Conservation (phyloP, 2,113 vertebrate genomes). For the Eublepharis macularius region DNA sequence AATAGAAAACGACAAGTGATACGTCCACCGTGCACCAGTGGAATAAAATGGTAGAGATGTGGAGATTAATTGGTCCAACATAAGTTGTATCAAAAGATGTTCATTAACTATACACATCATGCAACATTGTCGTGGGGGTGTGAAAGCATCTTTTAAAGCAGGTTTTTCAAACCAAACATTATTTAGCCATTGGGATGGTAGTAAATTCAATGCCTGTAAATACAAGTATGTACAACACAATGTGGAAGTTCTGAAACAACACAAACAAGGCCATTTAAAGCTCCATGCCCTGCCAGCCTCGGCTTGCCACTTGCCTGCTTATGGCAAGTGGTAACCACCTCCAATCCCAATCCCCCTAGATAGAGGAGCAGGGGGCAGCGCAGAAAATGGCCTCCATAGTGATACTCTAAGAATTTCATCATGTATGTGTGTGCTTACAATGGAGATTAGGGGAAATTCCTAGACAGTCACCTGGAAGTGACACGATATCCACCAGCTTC, state of each 20-base stretch:
- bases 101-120: slow-evolving; percentile 62
- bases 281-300: neutral
- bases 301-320: too few species aligned
- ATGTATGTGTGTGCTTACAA: too few species aligned
- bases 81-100: slow-evolving; percentile 68
- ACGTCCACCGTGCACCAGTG: slow-evolving; percentile 66
- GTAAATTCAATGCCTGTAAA: neutral
- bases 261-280: neutral
- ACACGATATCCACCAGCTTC: too few species aligned
- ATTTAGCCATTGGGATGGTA: neutral
- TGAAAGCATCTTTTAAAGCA: slow-evolving; percentile 29
- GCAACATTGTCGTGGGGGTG: neutral
- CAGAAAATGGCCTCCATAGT: too few species aligned
- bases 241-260: neutral
- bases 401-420: too few species aligned
- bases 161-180: slow-evolving; percentile 12
- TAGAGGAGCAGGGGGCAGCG: too few species aligned
- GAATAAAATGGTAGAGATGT: slow-evolving; percentile 66
- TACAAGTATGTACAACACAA: neutral
- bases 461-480: too few species aligned
- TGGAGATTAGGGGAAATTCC: too few species aligned
- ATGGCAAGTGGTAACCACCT: too few species aligned
- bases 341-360: too few species aligned
- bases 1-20: slow-evolving; percentile 74
- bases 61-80: slow-evolving; percentile 74